Base-by-base conservation (phyloP, 2,113 vertebrate species). In the Piliocolobus tephrosceles region DNA sequence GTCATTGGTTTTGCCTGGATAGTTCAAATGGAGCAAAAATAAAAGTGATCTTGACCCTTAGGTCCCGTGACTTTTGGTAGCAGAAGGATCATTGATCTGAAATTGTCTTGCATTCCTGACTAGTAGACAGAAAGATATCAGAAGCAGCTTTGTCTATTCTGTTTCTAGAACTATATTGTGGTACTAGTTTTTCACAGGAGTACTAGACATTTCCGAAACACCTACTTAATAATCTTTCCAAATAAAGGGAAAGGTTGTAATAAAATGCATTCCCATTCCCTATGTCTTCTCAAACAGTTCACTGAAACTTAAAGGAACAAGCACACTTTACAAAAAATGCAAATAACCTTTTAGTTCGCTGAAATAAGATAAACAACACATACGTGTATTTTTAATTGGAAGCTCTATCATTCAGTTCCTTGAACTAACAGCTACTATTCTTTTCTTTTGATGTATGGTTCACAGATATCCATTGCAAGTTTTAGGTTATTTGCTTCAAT, bases 21-120 rank as follows among this genome's bases (percentile, higher is more conserved):
- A 52, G 79, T 83, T 98, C 81, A 97, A 90, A 89, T 84, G 35
- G 88, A 82, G 47, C 35, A 50, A 93, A 91, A 85, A 72, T 57
- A 18, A 79, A 93, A 88, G 66, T 6, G 4, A 94, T 66, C 16
- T 91, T 96, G 16, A 96, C 58, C n/a, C 40, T 68, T 81, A 81
- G 50, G 18, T 88, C 68, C 47, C 23, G 3, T 84, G 20, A 13
- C 7, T 95, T 94, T 91, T 96, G 20, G 13, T 66, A 13, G 4
- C 30, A 64, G 64, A 95, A 89, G 25, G 10, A 55, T 90, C 23
- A 43, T 43, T 81, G 70, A 76, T 57, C 58, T 97, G 76, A 84
- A 85, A 87, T 73, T 90, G 25, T 25, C 72, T 80, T 76, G 12
- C n/a, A 22, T 93, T 96, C 18, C 25, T 93, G 32, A 87, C n/a